phyloP scores from a whole-genome alignment of 2,113 vertebrate species.

The Paradoxurus hermaphroditus region DNA sequence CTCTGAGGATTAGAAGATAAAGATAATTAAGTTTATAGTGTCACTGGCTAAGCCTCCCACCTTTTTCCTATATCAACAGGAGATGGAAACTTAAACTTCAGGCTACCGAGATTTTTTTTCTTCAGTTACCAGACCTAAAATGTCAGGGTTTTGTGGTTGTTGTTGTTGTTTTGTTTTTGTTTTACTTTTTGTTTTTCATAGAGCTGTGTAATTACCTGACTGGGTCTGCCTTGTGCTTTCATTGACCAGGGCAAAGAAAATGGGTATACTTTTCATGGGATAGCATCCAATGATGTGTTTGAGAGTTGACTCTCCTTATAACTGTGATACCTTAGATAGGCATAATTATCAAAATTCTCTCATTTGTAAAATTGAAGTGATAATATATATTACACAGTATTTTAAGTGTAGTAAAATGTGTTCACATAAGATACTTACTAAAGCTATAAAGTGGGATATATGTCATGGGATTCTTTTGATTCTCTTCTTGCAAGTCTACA shows the following conservation, averaged over 20 bases:
- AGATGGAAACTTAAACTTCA: not conserved
- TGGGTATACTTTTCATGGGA: not conserved
- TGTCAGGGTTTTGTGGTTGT: not conserved
- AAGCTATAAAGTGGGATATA: not conserved
- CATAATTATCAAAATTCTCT: not conserved
- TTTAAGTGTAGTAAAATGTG: not conserved
- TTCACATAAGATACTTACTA: not conserved
- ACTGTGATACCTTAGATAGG: not conserved
- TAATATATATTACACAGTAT: not conserved
- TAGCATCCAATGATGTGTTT: not conserved
- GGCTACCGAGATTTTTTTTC: not conserved
- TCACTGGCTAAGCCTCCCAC: not conserved
- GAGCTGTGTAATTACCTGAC: fast-evolving
- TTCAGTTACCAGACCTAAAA: not conserved
- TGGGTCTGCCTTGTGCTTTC: not conserved
- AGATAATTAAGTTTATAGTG: not conserved
- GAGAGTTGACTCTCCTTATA: not conserved
- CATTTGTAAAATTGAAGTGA: not conserved
- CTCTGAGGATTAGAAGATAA: not conserved
- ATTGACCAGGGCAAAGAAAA: not conserved
- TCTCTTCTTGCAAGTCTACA: not conserved
- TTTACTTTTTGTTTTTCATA: not conserved
- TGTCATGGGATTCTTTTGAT: not conserved
- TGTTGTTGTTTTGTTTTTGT: not conserved
- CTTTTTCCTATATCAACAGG: not conserved